Evolutionary conservation across 1,140 invertebrate species (phyloP), one percentile per base, ranked within the genome.

Genomic region (Nylanderia fulva): DNA sequence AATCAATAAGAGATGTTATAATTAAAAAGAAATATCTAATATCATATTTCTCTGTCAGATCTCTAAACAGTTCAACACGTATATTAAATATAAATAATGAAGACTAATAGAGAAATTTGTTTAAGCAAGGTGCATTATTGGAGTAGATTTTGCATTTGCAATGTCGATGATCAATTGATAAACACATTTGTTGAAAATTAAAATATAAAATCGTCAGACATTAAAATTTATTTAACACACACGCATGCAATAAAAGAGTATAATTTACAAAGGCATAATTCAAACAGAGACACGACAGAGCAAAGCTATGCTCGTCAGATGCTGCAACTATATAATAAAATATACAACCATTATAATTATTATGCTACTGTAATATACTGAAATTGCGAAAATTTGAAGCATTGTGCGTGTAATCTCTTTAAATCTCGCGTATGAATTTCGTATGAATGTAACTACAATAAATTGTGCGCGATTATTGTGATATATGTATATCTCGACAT

Each of bases 161-260:
- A 15, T 8, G 15, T 24, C 1, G 3, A 6, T 15, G 9, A 61
- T 75, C 29, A 42, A 61, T 75, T 75, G 9, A 27, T n/a, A 3
- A 13, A 24, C 13, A 13, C 4, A 15, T 18, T 11, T 74, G 8
- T 33, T 15, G 11, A 8, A 58, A 56, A 13, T 33, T 54, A 36
- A 54, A 72, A 33, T 52, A 13, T 24, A 6, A 1, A 33, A 8
- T 63, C 15, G 39, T 45, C n/a, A n/a, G 42, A 76, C 15, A 18
- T 61, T 29, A n/a, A 45, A 76, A 45, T 61, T 60, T 60, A 45
- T 61, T 60, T 60, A 21, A 60, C n/a, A 60, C 24, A 60, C 18
- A 39, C 15, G 15, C 36, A 42, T 0, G n/a, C 24, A 8, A 58
- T 39, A 42, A 75, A 42, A 21, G 24, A 18, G 36, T 18, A 76